phyloP scores from a whole-genome alignment of 2,888 invertebrate genomes.

The Ichneumon xanthorius region DNA sequence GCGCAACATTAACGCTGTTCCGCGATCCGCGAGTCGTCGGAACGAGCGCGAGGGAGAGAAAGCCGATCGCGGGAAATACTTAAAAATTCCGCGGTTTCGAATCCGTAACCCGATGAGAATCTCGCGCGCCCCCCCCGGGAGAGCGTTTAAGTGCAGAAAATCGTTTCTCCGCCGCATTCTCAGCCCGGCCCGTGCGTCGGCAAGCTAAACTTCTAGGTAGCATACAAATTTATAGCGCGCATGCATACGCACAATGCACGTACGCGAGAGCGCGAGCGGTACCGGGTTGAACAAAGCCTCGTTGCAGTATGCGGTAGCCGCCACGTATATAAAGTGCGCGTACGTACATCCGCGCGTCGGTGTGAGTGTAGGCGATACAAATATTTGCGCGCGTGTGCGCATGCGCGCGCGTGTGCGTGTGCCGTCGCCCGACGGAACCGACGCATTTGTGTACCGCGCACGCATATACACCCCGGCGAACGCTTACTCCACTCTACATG shows the following conservation, averaged over 20 bases:
- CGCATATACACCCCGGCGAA: not conserved
- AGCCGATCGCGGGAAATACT: conserved; percentile 48
- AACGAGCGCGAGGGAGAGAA: conserved; percentile 8
- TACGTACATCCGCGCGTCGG: not conserved
- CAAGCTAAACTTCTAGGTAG: conserved; percentile 68
- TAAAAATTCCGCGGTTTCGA: conserved; percentile 25
- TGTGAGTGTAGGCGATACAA: conserved; percentile 8
- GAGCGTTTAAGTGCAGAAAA: conserved; percentile 78
- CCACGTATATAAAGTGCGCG: not conserved
- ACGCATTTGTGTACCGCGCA: conserved; percentile 9
- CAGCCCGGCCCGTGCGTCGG: conserved; percentile 55
- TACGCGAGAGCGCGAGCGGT: conserved; percentile 58
- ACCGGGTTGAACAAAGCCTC: conserved; percentile 74
- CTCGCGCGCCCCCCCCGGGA: conserved; percentile 42
- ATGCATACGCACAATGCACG: conserved; percentile 76
- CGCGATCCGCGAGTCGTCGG: conserved; percentile 36
- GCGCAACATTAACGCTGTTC: not conserved
- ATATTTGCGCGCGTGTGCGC: not conserved
- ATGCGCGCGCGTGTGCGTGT: not conserved
- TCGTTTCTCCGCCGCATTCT: conserved; percentile 76
- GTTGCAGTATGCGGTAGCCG: conserved; percentile 12
- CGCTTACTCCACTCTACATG: conserved; percentile 27
- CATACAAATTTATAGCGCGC: conserved; percentile 77
- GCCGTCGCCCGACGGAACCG: not conserved
- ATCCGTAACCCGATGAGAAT: conserved; percentile 27